These are phyloP conservation scores for Cuniculus paca DNA, from an alignment of 2,797 vertebrate species.

Conservation along the genomic window DNA sequence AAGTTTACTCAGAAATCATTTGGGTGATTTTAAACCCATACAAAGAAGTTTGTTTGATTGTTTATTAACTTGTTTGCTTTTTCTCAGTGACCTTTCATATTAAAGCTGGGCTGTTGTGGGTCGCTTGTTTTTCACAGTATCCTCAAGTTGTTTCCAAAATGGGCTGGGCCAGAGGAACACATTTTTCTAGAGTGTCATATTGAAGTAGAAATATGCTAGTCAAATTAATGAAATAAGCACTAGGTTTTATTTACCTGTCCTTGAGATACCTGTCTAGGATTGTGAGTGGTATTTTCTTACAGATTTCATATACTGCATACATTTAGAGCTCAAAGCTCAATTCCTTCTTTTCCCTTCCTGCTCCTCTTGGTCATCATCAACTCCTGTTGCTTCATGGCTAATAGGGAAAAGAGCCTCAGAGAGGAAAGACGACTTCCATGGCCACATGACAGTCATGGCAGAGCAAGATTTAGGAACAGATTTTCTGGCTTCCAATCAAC, in stretches of 20 bases:
- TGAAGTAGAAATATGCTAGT: slow-evolving; percentile 1
- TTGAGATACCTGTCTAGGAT: slow-evolving; percentile 59
- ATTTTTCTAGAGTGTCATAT: background rate
- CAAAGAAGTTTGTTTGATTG: background rate
- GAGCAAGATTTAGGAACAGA: background rate
- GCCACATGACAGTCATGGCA: background rate
- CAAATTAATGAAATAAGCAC: slow-evolving; percentile 60
- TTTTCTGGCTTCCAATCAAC: background rate
- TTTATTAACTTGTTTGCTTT: slow-evolving; percentile 43
- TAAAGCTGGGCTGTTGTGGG: background rate
- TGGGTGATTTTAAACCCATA: slow-evolving; percentile 36
- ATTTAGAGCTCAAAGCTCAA: slow-evolving; percentile 15
- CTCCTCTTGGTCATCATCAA: background rate
- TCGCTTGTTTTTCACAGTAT: slow-evolving; percentile 42
- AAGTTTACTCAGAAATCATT: slow-evolving; percentile 61
- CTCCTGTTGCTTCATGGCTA: background rate
- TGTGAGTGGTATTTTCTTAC: slow-evolving; percentile 23
- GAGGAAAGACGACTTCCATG: background rate
- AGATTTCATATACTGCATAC: background rate
- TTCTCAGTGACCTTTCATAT: slow-evolving; percentile 26
- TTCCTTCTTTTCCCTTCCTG: background rate
- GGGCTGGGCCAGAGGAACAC: background rate
- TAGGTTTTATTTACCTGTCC: slow-evolving; percentile 56
- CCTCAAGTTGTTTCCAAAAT: slow-evolving; percentile 49
- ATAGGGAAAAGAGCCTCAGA: background rate